Evolutionary conservation across 2,888 invertebrate genomes (phyloP).

Genomic region (Nebria salina): DNA sequence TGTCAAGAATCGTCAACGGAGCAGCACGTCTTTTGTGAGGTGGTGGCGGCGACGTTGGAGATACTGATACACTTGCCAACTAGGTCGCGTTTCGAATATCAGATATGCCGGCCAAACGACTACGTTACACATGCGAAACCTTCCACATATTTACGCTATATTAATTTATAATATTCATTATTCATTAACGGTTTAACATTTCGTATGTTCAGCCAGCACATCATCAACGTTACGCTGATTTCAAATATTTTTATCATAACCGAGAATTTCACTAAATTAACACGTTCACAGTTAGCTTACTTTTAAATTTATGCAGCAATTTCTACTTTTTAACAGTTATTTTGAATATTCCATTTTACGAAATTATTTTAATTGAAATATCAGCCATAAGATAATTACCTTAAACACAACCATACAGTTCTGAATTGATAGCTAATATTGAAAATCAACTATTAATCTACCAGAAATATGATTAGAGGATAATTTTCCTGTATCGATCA

Average conservation of each 20-base stretch:
- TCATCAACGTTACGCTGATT: slow-evolving; percentile 1
- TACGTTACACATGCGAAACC: background rate
- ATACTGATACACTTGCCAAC: slow-evolving; percentile 38
- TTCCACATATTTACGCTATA: slow-evolving; percentile 6
- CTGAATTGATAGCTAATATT: too few species aligned
- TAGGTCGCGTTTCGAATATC: slow-evolving; percentile 22
- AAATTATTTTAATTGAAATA: too few species aligned
- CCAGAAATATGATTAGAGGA: too few species aligned
- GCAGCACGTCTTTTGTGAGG: slow-evolving; percentile 8
- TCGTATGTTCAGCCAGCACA: background rate
- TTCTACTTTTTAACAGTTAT: background rate
- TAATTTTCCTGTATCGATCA: too few species aligned
- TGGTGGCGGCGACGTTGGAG: slow-evolving; percentile 11
- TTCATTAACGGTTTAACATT: background rate
- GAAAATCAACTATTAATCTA: too few species aligned
- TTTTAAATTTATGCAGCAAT: background rate
- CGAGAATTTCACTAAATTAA: background rate
- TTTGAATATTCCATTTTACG: background rate
- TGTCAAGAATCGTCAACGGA: slow-evolving; percentile 28
- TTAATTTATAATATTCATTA: slow-evolving; percentile 2
- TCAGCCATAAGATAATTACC: too few species aligned
- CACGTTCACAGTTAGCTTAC: background rate
- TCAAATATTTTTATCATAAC: slow-evolving; percentile 3
- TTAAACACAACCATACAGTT: too few species aligned
- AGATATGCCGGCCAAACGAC: background rate